Evolutionary conservation across 2,113 vertebrate species (phyloP).

Genomic region (Ammodytes dubius): DNA sequence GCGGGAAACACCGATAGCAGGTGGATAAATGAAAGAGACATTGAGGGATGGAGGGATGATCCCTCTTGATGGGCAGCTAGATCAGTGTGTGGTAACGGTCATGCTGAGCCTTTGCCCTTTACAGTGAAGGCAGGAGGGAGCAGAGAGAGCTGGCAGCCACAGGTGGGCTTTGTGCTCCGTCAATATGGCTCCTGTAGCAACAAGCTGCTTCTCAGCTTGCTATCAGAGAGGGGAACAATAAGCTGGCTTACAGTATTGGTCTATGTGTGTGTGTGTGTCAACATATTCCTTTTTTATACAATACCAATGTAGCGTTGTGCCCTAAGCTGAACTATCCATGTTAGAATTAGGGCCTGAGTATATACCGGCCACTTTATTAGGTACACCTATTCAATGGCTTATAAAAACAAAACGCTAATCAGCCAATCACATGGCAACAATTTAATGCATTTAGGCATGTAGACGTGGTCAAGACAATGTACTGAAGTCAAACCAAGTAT

Average conservation of each 20-base stretch:
- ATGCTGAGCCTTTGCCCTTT: slow-evolving; percentile 77
- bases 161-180: slow-evolving; percentile 67
- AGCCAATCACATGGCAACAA: too few relatives aligned
- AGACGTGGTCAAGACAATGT: too few relatives aligned
- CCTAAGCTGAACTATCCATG: slow-evolving; percentile 26
- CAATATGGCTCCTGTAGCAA: slow-evolving; percentile 46
- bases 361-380: too few relatives aligned
- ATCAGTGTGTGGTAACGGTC: slow-evolving; percentile 57
- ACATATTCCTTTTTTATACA: background rate
- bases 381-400: too few relatives aligned
- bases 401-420: too few relatives aligned
- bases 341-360: too few relatives aligned
- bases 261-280: slow-evolving; percentile 9
- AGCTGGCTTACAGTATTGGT: background rate
- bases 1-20: slow-evolving; percentile 34
- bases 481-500: too few relatives aligned
- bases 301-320: slow-evolving; percentile 31
- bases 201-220: slow-evolving; percentile 7
- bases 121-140: slow-evolving; percentile 59
- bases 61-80: slow-evolving; percentile 68
- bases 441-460: too few relatives aligned
- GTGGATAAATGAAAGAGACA: slow-evolving; percentile 38
- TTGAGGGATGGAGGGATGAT: background rate
- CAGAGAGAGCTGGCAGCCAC: slow-evolving; percentile 45
- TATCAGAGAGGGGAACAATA: slow-evolving; percentile 39